A percentile compares a stretch with the other conserved stretches of the same genome.
These are phyloP conservation scores for Phalanger gymnotis DNA, from an alignment of 2,797 vertebrate genomes.

Conservation along the genomic window DNA sequence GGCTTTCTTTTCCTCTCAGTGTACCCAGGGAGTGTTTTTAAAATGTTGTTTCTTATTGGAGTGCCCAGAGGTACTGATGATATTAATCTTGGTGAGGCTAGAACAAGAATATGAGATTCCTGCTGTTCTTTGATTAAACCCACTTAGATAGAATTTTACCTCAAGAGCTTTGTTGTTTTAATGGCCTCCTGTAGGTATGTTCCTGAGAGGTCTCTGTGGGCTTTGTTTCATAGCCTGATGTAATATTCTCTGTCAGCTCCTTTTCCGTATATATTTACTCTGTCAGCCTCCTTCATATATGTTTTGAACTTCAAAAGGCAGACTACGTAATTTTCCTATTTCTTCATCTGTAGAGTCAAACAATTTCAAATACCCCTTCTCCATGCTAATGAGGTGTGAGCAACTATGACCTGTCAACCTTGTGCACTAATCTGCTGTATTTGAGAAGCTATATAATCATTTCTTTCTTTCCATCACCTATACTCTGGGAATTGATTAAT, in stretches of 20 bases:
- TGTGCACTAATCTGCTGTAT: constrained; percentile 12
- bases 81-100: constrained; percentile 45
- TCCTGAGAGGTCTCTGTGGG: constrained; percentile 42
- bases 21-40: constrained; percentile 23
- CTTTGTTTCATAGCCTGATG: constrained; percentile 24
- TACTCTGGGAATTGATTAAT: constrained; percentile 8
- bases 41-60: constrained; percentile 44
- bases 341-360: constrained; percentile 55
- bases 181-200: constrained; percentile 59
- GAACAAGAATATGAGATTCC: constrained; percentile 54
- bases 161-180: constrained; percentile 72
- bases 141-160: constrained; percentile 68
- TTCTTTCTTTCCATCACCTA: constrained; percentile 8
- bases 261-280: constrained; percentile 25
- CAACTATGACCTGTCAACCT: constrained; percentile 37
- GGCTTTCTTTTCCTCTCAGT: constrained; percentile 18
- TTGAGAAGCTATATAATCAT: neutral
- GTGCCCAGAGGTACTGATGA: constrained; percentile 38
- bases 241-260: constrained; percentile 35
- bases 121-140: constrained; percentile 80
- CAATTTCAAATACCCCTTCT: constrained; percentile 22
- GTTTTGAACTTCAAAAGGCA: constrained; percentile 51
- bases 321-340: constrained; percentile 33
- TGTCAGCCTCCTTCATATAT: constrained; percentile 21
- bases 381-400: constrained; percentile 13